Base-by-base conservation (phyloP, 2,888 invertebrate genomes). In the Terebella lapidaria region DNA sequence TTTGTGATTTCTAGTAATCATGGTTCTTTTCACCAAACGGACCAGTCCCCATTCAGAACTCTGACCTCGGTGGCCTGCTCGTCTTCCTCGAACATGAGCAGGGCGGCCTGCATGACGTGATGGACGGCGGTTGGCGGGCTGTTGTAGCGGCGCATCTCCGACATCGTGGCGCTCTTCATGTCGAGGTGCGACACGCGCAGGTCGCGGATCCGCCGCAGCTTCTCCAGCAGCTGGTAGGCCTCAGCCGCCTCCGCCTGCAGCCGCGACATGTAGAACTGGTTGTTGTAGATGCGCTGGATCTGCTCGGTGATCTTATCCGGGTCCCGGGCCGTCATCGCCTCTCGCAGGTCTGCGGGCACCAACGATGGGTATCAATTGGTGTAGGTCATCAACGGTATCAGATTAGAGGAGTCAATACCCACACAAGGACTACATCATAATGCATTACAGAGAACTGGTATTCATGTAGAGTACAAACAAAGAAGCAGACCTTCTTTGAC, bases 121-220 rank as follows among this genome's bases (percentile, higher is more conserved):
- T 73, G 73, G 4, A 75, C 71, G 47, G 70, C 70, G 24, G 59
- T 56, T 1, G 73, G 74, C 3, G 76, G 76, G 20, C 68, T 66
- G 35, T 70, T 66, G 59, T 75, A 76, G 49, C 73, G 68, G 30
- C 73, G 64, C 24, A 76, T 67, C 65, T 76, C 76, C 1, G 74
- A 72, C 56, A 74, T 71, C 1, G 74, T 72, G 15, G 67, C 57
- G 62, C 74, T 74, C 56, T 75, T 74, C 71, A 76, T 69, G 57
- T 35, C 35, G n/a, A n/a, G n/a, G n/a, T n/a, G n/a, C n/a, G n/a
- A n/a, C n/a, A n/a, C n/a, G n/a, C n/a, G n/a, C n/a, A n/a, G n/a
- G n/a, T n/a, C n/a, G n/a, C n/a, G n/a, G n/a, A n/a, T n/a, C n/a
- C n/a, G n/a, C n/a, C n/a, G n/a, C n/a, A n/a, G n/a, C n/a, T n/a